These are phyloP conservation scores for Philopedon plagiatum DNA, from an alignment of 2,888 invertebrate species.

Conservation along the genomic window DNA sequence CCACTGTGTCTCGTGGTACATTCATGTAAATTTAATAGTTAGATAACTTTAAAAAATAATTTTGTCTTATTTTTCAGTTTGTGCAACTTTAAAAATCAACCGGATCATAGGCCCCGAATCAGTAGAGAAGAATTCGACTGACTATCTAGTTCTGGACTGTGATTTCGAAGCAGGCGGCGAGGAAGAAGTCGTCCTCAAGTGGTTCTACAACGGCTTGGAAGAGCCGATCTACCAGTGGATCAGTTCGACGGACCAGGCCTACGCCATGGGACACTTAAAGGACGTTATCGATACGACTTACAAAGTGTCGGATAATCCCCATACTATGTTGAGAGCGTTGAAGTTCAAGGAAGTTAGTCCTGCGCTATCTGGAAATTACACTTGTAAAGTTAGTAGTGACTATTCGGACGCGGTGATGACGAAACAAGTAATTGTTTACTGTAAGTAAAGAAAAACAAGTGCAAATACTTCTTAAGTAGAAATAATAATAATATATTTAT, in stretches of 20 bases:
- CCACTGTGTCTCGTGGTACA: too few relatives aligned
- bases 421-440: slow-evolving; percentile 71
- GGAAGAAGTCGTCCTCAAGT: slow-evolving; percentile 68
- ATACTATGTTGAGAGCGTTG: slow-evolving; percentile 70
- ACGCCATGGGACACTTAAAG: slow-evolving; percentile 63
- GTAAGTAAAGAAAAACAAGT: slow-evolving; percentile 70
- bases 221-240: slow-evolving; percentile 71
- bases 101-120: slow-evolving; percentile 59
- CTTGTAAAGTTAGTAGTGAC: slow-evolving; percentile 71
- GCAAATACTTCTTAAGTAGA: too few relatives aligned
- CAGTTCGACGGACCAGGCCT: slow-evolving; percentile 57
- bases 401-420: slow-evolving; percentile 66
- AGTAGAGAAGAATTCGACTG: slow-evolving; percentile 54
- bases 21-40: too few relatives aligned
- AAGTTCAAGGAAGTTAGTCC: slow-evolving; percentile 70
- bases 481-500: slow-evolving; percentile 11
- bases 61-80: slow-evolving; percentile 56
- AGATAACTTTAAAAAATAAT: neutral
- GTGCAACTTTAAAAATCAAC: slow-evolving; percentile 59
- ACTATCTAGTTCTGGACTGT: slow-evolving; percentile 69
- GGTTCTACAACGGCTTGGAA: slow-evolving; percentile 69
- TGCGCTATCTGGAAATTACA: slow-evolving; percentile 72
- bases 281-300: slow-evolving; percentile 64
- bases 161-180: slow-evolving; percentile 67
- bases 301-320: slow-evolving; percentile 20